Evolutionary conservation across 2,797 vertebrate genomes (phyloP).

Genomic region (Gymnoscopelus braueri): DNA sequence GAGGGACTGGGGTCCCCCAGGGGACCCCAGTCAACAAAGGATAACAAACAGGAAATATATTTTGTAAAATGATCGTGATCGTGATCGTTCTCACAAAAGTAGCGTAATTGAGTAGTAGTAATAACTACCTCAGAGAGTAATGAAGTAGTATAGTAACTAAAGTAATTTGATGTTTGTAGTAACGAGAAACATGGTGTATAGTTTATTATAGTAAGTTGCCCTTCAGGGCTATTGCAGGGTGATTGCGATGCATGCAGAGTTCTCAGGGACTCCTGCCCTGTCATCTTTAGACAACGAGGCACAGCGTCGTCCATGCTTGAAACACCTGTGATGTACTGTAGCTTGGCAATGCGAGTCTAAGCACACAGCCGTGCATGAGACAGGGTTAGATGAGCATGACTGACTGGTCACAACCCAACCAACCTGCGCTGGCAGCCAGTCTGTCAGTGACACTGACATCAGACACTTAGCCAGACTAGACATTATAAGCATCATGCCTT

Average conservation of each 20-base stretch:
- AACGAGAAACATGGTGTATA: too few species aligned
- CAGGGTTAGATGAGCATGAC: slow-evolving; percentile 56
- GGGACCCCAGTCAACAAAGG: too few species aligned
- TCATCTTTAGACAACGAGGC: slow-evolving; percentile 50
- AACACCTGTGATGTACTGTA: slow-evolving; percentile 55
- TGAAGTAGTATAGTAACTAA: too few species aligned
- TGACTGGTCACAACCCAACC: slow-evolving; percentile 50
- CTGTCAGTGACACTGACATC: slow-evolving; percentile 43
- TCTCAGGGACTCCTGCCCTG: slow-evolving; percentile 37
- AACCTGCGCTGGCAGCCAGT: slow-evolving; percentile 43
- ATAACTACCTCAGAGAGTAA: too few species aligned
- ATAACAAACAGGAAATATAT: too few species aligned
- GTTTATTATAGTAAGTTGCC: slow-evolving; percentile 9
- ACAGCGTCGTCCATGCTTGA: slow-evolving; percentile 39
- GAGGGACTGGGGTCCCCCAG: too few species aligned
- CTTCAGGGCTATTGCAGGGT: slow-evolving; percentile 52
- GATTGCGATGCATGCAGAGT: slow-evolving; percentile 63
- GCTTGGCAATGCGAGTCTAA: slow-evolving; percentile 50
- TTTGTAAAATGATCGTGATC: too few species aligned
- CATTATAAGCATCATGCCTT: slow-evolving; percentile 41
- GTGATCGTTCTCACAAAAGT: too few species aligned
- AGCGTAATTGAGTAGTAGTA: too few species aligned
- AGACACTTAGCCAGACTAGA: slow-evolving; percentile 53
- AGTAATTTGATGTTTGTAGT: slow-evolving; percentile 39
- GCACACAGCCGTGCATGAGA: slow-evolving; percentile 46